Percentiles rank a stretch among this genome's conserved stretches.
phyloP scores from a whole-genome alignment of 1,140 invertebrate species.

The Reticulitermes speratus region DNA sequence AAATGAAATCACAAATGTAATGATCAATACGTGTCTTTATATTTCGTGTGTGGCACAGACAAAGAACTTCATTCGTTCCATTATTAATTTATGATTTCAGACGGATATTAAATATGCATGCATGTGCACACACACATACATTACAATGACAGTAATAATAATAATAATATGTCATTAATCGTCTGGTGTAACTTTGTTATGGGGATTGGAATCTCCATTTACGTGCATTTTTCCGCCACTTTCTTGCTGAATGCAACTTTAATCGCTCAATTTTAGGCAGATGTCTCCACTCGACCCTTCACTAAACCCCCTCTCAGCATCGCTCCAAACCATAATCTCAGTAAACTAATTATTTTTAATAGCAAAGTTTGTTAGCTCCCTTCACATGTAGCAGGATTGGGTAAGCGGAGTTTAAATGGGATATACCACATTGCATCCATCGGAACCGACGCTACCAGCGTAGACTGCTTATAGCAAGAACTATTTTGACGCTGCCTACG shows the following conservation, averaged over 20 bases:
- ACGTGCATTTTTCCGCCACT: not conserved
- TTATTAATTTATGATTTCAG: no score
- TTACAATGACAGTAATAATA: no score
- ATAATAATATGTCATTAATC: no score
- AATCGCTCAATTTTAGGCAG: not conserved
- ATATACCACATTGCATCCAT: not conserved
- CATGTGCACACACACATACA: no score
- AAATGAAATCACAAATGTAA: no score
- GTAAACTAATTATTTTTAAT: constrained; percentile 18
- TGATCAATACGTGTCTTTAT: no score
- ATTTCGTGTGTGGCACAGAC: no score
- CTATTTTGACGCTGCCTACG: not conserved
- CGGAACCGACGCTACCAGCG: no score
- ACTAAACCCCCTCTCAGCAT: not conserved
- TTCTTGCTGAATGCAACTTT: not conserved
- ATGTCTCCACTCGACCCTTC: not conserved
- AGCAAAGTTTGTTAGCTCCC: not conserved
- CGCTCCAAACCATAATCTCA: not conserved
- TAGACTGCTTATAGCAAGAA: not conserved
- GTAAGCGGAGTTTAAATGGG: not conserved
- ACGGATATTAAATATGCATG: no score
- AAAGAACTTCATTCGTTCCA: no score
- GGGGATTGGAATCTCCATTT: not conserved
- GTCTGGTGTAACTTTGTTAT: not conserved
- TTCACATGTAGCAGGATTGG: not conserved